Evolutionary conservation across 37 sponge, comb jelly and placozoan species (phyloP).

Genomic region (Dysidea cf. avara): DNA sequence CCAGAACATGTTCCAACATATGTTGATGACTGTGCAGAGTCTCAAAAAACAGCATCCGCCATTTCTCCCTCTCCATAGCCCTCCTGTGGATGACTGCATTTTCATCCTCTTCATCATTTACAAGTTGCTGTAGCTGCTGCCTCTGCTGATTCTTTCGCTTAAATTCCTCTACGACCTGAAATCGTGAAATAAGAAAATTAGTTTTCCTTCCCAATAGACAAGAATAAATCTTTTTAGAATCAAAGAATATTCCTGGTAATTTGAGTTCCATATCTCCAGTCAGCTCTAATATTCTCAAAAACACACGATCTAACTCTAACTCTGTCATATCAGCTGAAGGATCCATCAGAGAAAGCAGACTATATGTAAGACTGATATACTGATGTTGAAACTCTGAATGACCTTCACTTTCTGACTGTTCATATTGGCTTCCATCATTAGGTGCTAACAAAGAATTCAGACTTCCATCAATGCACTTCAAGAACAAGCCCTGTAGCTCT

Average conservation of each 20-base stretch:
- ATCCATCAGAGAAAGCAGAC: conserved; percentile 59
- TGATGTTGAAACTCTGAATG: not conserved
- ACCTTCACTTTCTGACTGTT: not conserved
- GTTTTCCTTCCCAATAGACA: conserved; percentile 68
- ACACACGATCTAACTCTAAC: conserved; percentile 43
- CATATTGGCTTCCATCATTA: not conserved
- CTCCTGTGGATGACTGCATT: no score
- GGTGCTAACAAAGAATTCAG: conserved; percentile 27
- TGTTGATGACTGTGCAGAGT: conserved; percentile 54
- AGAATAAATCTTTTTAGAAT: conserved; percentile 44
- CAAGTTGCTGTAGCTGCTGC: not conserved
- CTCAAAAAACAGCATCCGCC: conserved; percentile 54
- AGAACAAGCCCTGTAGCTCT: conserved; percentile 51
- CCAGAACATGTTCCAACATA: conserved; percentile 71
- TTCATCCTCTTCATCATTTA: no score
- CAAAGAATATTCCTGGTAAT: conserved; percentile 12
- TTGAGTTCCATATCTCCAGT: not conserved
- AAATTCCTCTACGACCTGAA: conserved; percentile 74
- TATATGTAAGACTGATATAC: conserved; percentile 29
- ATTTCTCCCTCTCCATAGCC: conserved; percentile 13
- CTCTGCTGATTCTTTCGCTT: conserved; percentile 19
- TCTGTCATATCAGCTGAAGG: conserved; percentile 34
- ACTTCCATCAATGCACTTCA: conserved; percentile 47
- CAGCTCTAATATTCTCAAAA: conserved; percentile 41
- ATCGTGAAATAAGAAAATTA: conserved; percentile 41